Evolutionary conservation across 2,797 vertebrate genomes (phyloP), one percentile per base, ranked within the genome.

Genomic region (Channallabes apus): DNA sequence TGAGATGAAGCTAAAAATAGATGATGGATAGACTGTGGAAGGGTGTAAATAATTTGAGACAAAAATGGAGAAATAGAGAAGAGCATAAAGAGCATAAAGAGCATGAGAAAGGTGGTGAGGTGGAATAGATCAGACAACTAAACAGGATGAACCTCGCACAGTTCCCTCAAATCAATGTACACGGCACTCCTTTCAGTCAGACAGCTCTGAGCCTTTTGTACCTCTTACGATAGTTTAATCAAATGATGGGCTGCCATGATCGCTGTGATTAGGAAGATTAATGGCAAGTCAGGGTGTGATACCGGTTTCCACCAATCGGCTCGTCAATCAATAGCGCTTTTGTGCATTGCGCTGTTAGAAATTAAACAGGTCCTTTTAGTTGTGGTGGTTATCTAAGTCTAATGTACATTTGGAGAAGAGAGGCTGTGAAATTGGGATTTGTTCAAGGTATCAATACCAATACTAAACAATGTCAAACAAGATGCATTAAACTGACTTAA

Each of bases 181-280:
- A 89, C 24, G 11, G 64, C 35, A 11, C 75, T 82, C 86, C 75
- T 84, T 89, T 84, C 65, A 85, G 68, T 58, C 79, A 9, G 87
- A 85, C 82, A 59, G 75, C 84, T 84, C 80, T 15, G 68, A 84
- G 84, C 87, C 84, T 76, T 85, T 89, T 84, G 83, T 83, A 88
- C 80, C 84, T 73, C 46, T 61, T 22, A 51, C 82, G 51, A 88
- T 86, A 54, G 68, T 86, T 89, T 82, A 58, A 54, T 82, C 79
- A 78, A 79, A n/a, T 81, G 87, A 87, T 78, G 72, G 80, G 84
- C 84, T 61, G 35, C 82, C 69, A 56, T 65, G 85, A 88, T 88
- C 56, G 20, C 85, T 54, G 85, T 88, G 87, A 88, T 88, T 88
- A 87, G 85, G 65, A 82, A 76, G 75, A 64, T 83, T 83, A 75